These are phyloP conservation scores for Sebastes paucispinis DNA, from an alignment of 2,797 vertebrate species.

Conservation along the genomic window DNA sequence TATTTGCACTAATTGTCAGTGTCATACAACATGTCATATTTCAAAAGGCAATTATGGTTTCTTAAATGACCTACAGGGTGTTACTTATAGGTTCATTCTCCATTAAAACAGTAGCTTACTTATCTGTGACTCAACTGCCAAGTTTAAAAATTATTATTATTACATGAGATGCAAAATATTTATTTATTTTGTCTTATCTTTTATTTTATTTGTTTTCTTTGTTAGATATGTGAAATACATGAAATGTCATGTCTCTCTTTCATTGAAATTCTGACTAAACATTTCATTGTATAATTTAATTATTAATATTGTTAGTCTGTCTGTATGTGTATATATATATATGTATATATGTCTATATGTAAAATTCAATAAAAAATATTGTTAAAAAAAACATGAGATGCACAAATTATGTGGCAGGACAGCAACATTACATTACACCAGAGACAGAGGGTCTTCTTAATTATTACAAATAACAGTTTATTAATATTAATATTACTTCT, in stretches of 20 bases:
- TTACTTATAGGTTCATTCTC: background rate
- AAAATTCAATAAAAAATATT: too few species aligned
- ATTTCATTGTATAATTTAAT: too few species aligned
- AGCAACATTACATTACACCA: background rate
- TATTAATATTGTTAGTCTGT: too few species aligned
- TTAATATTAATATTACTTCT: too few species aligned
- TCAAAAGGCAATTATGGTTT: background rate
- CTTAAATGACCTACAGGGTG: background rate
- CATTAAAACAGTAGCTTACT: background rate
- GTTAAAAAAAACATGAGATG: background rate
- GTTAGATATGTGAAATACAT: too few species aligned
- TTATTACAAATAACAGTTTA: too few species aligned
- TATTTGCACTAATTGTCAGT: background rate
- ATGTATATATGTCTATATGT: too few species aligned
- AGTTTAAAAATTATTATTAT: background rate
- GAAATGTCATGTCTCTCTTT: too few species aligned
- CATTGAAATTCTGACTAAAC: too few species aligned
- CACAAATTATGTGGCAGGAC: background rate
- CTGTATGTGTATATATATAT: rapidly evolving
- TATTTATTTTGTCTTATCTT: too few species aligned
- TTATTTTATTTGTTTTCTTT: too few species aligned
- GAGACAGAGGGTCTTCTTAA: background rate
- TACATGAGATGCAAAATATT: background rate
- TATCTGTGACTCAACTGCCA: background rate
- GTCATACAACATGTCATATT: background rate